Base-by-base conservation (phyloP, 2,797 vertebrate genomes). In the Melanotaenia nigrans region DNA sequence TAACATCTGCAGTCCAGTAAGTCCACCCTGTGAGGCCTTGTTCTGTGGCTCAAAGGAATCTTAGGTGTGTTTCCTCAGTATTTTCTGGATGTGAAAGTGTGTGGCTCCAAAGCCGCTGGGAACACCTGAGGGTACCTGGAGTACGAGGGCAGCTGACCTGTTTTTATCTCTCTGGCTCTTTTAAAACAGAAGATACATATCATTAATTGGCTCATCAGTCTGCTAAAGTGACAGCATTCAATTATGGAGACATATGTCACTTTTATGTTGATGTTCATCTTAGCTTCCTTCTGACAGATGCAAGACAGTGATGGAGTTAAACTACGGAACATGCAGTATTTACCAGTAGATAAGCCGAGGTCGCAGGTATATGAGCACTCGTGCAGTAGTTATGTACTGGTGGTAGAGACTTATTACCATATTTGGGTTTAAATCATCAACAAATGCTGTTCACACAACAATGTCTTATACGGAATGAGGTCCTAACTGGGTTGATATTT, bases 91-190 rank as follows among this genome's bases (percentile, higher is more conserved):
- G 30, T 62, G 61, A 47, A 22, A 38, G 75, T 71, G 58, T 81
- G 63, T 73, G 65, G 42, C 60, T 82, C 79, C 68, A 59, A 42
- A 77, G 73, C 81, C 79, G 85, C 82, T 86, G 75, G 61, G 71
- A 65, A 71, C 58, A 75, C 84, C 80, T 62, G 69, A 84, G 60
- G 80, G 76, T 22, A 62, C 58, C 73, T 33, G 36, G 22, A 14
- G 32, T 51, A 45, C 64, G 51, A 62, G 57, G 14, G 58, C n/a
- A 51, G 22, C 61, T 42, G 47, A 38, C 61, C 70, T 20, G 38
- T 72, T 66, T 45, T 78, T 63, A 54, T 79, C 69, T 64, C 35
- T 73, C 12, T 28, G 22, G 53, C 24, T 1, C 24, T 28, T 54
- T 54, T 28, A 25, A 28, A 54, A 28, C 53, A 54, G 10, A 28